A percentile compares a stretch with the other conserved stretches of the same genome.
Conservation (phyloP, 2,797 vertebrate genomes). For the Eurystomus glaucurus region DNA sequence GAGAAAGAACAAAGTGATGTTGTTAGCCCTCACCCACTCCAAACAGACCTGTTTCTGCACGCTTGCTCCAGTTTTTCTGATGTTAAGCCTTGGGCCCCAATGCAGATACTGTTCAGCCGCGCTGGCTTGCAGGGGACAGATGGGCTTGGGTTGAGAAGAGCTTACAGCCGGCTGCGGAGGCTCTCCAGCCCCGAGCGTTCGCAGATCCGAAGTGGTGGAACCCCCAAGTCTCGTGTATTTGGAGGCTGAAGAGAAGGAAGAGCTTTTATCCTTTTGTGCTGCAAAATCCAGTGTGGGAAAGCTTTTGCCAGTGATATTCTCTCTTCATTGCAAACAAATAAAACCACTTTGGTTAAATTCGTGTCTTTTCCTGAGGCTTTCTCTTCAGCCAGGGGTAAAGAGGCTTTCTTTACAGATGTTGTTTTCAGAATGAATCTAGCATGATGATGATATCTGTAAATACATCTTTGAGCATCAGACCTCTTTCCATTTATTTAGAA, state of each 20-base stretch:
- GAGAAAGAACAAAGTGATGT: neutral
- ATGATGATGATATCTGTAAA: constrained; percentile 9
- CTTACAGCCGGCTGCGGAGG: accelerated
- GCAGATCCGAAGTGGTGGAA: neutral
- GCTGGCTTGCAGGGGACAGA: neutral
- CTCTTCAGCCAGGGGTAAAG: neutral
- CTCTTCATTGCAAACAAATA: neutral
- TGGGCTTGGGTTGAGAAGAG: neutral
- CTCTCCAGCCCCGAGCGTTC: accelerated
- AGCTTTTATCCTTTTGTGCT: constrained; percentile 23
- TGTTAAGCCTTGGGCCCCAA: neutral
- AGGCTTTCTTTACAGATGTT: constrained; percentile 33
- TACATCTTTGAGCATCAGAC: neutral
- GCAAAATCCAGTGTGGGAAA: neutral
- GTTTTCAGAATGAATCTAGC: neutral
- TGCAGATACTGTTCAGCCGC: neutral
- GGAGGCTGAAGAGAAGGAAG: neutral
- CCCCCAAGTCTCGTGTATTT: neutral
- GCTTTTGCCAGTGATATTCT: constrained; percentile 1
- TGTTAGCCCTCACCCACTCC: neutral
- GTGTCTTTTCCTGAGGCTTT: constrained; percentile 8
- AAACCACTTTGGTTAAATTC: neutral
- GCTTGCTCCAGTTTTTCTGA: accelerated
- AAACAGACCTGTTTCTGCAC: neutral
- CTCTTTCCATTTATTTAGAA: constrained; percentile 32